Percentiles rank a stretch among this genome's conserved stretches.
Evolutionary conservation across 2,113 vertebrate species (phyloP).

Genomic region (Drymodes brunneopygia): DNA sequence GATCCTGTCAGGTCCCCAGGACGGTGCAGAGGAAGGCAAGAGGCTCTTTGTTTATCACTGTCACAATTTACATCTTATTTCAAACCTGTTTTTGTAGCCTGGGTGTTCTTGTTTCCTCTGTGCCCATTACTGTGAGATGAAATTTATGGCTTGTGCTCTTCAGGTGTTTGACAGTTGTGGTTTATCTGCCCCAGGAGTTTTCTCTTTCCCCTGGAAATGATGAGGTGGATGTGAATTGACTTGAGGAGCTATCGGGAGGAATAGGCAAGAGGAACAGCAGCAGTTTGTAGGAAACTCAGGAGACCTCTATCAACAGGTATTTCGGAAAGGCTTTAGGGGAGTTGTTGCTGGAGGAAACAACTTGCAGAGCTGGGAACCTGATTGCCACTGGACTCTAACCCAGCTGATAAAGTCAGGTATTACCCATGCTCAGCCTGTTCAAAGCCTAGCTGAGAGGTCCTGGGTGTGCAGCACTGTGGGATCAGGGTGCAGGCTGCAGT

Average conservation of each 20-base stretch:
- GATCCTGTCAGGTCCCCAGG: neutral
- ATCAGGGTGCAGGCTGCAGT: neutral
- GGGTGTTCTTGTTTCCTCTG: neutral
- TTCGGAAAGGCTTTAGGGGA: neutral
- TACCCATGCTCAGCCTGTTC: neutral
- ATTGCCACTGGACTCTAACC: neutral
- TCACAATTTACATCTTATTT: neutral
- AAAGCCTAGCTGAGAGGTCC: accelerated
- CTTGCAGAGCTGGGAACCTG: neutral
- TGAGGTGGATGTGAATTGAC: neutral
- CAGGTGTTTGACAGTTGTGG: neutral
- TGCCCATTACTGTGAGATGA: neutral
- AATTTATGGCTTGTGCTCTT: neutral
- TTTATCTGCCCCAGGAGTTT: conserved; percentile 23
- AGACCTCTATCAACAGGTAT: neutral
- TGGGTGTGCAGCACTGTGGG: neutral
- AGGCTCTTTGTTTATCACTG: neutral
- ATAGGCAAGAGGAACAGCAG: neutral
- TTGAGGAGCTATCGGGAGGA: neutral
- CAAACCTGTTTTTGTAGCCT: neutral
- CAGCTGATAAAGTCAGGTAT: neutral
- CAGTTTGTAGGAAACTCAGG: neutral
- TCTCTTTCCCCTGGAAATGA: conserved; percentile 28
- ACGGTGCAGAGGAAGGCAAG: neutral
- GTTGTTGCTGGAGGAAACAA: neutral